Evolutionary conservation across 2,113 vertebrate genomes (phyloP).

Genomic region (Alligator mississippiensis): DNA sequence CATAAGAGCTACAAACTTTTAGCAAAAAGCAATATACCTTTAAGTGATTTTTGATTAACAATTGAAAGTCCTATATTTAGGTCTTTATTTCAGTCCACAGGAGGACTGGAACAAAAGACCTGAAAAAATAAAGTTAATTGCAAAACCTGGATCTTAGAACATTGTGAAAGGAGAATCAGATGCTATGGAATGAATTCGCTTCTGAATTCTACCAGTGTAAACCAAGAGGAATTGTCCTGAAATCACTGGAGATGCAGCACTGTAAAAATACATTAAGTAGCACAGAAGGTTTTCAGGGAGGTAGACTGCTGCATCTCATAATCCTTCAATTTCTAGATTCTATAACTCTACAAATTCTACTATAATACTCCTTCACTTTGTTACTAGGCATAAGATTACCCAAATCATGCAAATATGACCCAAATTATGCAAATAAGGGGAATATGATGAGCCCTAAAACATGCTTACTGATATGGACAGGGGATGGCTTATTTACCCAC

Average conservation of each 20-base stretch:
- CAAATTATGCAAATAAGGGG: not conserved
- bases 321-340: not conserved
- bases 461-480: not conserved
- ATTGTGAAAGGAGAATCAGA: not conserved
- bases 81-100: not conserved
- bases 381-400: accelerated
- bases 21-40: not conserved
- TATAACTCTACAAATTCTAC: not conserved
- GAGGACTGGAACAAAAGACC: not conserved
- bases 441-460: not conserved
- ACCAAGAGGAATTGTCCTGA: not conserved
- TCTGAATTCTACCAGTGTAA: not conserved
- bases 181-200: not conserved
- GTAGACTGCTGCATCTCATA: not conserved
- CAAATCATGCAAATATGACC: too few relatives aligned
- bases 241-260: not conserved
- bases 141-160: not conserved
- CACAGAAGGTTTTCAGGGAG: not conserved
- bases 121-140: not conserved
- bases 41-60: not conserved
- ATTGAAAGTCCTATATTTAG: not conserved
- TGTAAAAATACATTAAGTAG: not conserved
- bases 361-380: not conserved
- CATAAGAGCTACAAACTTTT: not conserved
- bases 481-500: not conserved